Conservation (phyloP, 2,113 vertebrate genomes). For the Amblyornis subalaris region DNA sequence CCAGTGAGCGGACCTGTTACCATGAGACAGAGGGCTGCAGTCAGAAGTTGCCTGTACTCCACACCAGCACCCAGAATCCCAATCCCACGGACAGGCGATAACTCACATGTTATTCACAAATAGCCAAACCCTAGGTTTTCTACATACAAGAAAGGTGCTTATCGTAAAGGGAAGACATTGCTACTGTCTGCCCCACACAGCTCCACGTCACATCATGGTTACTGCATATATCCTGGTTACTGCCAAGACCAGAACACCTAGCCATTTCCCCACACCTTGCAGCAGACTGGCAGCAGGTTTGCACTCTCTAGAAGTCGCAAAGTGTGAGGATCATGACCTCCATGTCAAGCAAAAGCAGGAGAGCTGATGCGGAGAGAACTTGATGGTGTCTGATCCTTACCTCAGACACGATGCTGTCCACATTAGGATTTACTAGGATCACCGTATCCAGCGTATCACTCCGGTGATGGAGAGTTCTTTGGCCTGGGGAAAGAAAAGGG, state of each 20-base stretch:
- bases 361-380: neutral
- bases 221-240: neutral
- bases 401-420: slow-evolving; percentile 80
- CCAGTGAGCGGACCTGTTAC: slow-evolving; percentile 79
- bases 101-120: neutral
- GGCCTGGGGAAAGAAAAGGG: slow-evolving; percentile 74
- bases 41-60: neutral
- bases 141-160: neutral
- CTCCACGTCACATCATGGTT: neutral
- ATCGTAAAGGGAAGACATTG: neutral
- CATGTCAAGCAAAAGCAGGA: neutral
- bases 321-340: neutral
- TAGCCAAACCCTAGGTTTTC: neutral
- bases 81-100: rapidly evolving
- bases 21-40: neutral
- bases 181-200: neutral
- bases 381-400: slow-evolving; percentile 63
- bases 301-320: neutral
- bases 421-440: slow-evolving; percentile 89
- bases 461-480: slow-evolving; percentile 87
- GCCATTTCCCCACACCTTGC: neutral
- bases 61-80: neutral
- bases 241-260: neutral
- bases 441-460: slow-evolving; percentile 86
- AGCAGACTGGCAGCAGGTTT: neutral